A percentile compares a stretch with the other conserved stretches of the same genome.
phyloP scores from a whole-genome alignment of 1,140 invertebrate species.

The Pentalonia nigronervosa region DNA sequence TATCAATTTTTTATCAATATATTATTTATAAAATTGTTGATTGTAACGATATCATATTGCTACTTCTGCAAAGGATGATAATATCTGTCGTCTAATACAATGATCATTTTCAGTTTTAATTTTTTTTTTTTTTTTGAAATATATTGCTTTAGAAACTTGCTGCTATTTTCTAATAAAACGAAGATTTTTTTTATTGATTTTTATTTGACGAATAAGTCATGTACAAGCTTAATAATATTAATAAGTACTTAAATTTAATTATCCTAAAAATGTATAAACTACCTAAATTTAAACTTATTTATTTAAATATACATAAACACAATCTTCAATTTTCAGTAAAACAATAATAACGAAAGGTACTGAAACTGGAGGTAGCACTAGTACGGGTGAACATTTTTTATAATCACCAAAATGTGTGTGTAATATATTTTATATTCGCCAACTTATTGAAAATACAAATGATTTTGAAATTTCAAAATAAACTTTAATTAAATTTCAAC shows the following conservation, averaged over 20 bases:
- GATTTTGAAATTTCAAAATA: background rate
- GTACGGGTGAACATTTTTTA: background rate
- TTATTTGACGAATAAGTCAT: too few relatives aligned
- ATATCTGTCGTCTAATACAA: background rate
- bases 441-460: background rate
- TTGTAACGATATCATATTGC: background rate
- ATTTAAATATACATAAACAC: background rate
- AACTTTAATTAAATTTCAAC: background rate
- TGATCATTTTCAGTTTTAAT: background rate
- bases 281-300: background rate
- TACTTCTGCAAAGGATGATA: background rate
- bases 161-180: background rate
- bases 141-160: background rate
- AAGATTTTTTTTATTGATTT: background rate
- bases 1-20: background rate
- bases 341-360: conserved; percentile 27
- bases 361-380: conserved; percentile 37
- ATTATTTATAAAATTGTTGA: background rate
- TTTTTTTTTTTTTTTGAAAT: background rate
- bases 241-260: background rate
- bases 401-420: background rate
- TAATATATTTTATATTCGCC: background rate
- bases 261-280: background rate
- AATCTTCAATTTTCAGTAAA: conserved; percentile 52
- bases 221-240: background rate